Base-by-base conservation (phyloP, 1,140 invertebrate genomes). In the Hylaeus volcanicus region DNA sequence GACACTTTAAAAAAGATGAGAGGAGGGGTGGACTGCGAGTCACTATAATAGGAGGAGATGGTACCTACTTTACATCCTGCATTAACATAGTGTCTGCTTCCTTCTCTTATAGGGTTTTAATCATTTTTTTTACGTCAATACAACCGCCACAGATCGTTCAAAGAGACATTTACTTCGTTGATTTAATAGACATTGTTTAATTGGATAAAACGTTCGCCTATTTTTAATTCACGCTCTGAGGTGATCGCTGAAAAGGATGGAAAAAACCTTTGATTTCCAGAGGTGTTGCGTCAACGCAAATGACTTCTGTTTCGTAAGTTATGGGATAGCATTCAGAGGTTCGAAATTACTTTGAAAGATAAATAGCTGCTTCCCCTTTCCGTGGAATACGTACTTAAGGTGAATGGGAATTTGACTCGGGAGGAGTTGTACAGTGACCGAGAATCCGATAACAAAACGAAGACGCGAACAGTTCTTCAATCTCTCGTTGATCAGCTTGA, bases 311-410 rank as follows among this genome's bases (percentile, higher is more conserved):
- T 43, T 51, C 9, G 51, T 15, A 64, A 43, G 12, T 64, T 64
- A 64, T 64, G 39, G 41, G 12, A 3, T 43, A 6, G 12, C 14
- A 41, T 15, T 15, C 61, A 15, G 39, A 15, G 39, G 4, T 14
- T 39, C 61, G 61, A 43, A 64, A 64, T 64, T 64, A 15, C 61
- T 64, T 43, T 43, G 12, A 64, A 64, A 64, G 61, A 64, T 64
- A 64, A 64, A 64, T 64, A 64, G 39, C 61, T 43, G 12, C 5
- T 64, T 43, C 61, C 39, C 6, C 12, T 43, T 39, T 15, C 4
- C 61, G 39, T 5, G 39, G 14, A 64, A 64, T 43, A 43, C 61
- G 39, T 43, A 43, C 39, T 14, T 14, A 14, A 39, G 64, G 39
- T 41, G 37, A 64, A 43, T 4, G 39, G 14, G 61, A 41, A 64